These are phyloP conservation scores for Atta cephalotes DNA, from an alignment of 1,140 invertebrate genomes.

Conservation along the genomic window DNA sequence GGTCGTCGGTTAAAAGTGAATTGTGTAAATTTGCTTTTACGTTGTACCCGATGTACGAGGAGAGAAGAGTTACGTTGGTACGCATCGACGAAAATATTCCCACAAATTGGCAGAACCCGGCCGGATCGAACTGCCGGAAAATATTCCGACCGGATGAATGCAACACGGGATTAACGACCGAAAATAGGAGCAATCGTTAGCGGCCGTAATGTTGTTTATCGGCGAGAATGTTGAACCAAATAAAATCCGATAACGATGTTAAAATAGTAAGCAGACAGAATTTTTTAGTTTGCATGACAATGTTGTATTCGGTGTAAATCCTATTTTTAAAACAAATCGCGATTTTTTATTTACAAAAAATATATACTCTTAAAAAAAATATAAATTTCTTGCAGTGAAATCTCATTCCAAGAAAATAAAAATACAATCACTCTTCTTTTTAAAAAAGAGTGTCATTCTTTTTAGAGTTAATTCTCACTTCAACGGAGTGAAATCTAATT, in stretches of 20 bases:
- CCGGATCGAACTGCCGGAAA: constrained; percentile 36
- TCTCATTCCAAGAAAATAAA: no score
- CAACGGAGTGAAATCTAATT: no score
- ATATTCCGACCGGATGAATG: constrained; percentile 55
- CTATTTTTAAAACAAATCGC: neutral
- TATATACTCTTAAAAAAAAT: neutral
- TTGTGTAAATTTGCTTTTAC: constrained; percentile 55
- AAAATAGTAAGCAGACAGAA: constrained; percentile 43
- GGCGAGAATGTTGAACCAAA: constrained; percentile 43
- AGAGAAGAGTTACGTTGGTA: constrained; percentile 47
- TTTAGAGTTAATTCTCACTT: no score
- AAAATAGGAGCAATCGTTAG: constrained; percentile 69
- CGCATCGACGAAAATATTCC: constrained; percentile 71
- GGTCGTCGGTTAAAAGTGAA: constrained; percentile 15
- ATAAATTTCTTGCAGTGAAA: no score
- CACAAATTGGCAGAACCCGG: constrained; percentile 71
- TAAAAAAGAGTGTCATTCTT: no score
- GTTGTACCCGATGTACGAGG: constrained; percentile 34
- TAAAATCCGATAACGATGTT: constrained; percentile 50
- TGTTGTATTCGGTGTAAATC: neutral
- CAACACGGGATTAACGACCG: constrained; percentile 66
- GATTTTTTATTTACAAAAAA: constrained; percentile 8
- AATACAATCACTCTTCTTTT: no score
- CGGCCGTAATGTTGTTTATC: constrained; percentile 64
- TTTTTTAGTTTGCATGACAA: constrained; percentile 26